Evolutionary conservation across 2,888 invertebrate genomes (phyloP).

Genomic region (Amiota communis): DNA sequence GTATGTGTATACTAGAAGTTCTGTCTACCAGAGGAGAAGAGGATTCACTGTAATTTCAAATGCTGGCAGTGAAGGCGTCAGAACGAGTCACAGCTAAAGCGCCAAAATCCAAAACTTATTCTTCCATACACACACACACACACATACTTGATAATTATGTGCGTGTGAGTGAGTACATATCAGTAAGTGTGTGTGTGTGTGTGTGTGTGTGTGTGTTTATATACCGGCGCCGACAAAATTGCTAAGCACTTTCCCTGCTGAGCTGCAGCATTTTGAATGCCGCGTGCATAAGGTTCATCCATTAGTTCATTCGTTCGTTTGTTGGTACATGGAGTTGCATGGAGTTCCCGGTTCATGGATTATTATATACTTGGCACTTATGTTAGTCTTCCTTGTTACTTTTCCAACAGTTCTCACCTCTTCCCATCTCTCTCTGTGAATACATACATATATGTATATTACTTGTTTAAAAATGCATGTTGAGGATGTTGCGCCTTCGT

Average conservation of each 20-base stretch:
- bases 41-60: no score
- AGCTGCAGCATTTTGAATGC: neutral
- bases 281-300: neutral
- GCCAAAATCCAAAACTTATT: neutral
- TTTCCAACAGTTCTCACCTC: no score
- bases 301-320: neutral
- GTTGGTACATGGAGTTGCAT: no score
- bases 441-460: neutral
- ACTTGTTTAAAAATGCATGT: conserved; percentile 7
- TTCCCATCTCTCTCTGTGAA: neutral
- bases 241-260: neutral
- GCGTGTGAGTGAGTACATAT: neutral
- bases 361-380: neutral
- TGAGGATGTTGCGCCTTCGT: neutral
- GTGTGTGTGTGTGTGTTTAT: no score
- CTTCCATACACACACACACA: no score
- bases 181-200: conserved; percentile 4
- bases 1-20: no score
- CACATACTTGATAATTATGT: neutral
- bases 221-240: neutral
- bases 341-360: neutral
- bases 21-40: no score
- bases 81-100: neutral
- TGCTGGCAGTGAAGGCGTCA: neutral
- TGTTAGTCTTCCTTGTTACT: no score